A percentile compares a stretch with the other conserved stretches of the same genome.
These are phyloP conservation scores for Neotoxoptera formosana DNA, from an alignment of 1,140 invertebrate species.

Conservation along the genomic window DNA sequence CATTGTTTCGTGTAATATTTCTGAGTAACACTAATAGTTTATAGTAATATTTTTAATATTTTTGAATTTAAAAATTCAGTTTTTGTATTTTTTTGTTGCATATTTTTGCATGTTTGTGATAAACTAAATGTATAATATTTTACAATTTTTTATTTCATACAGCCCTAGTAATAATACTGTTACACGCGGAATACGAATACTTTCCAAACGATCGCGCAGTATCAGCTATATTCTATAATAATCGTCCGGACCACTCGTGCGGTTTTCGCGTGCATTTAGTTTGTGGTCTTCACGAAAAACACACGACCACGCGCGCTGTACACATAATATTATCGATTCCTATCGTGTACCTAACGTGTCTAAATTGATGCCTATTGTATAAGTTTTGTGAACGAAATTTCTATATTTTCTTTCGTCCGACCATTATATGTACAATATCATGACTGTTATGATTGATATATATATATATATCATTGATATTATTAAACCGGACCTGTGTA, in stretches of 20 bases:
- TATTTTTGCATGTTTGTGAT: too few relatives aligned
- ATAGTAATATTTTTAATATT: too few relatives aligned
- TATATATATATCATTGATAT: not conserved
- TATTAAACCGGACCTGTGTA: not conserved
- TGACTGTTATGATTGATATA: not conserved
- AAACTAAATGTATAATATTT: too few relatives aligned
- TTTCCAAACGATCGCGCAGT: not conserved
- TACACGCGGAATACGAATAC: not conserved
- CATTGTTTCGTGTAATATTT: too few relatives aligned
- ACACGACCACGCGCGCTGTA: not conserved
- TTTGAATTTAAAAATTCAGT: too few relatives aligned
- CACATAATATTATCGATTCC: not conserved
- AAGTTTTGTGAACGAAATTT: not conserved
- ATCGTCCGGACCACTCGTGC: too few relatives aligned
- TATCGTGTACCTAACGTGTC: not conserved
- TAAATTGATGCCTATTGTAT: not conserved
- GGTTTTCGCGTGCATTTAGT: not conserved
- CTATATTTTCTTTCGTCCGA: not conserved
- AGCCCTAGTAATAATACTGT: too few relatives aligned
- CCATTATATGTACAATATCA: not conserved
- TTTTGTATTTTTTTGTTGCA: too few relatives aligned
- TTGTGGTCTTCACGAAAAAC: not conserved
- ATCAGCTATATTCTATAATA: not conserved
- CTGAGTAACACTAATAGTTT: too few relatives aligned
- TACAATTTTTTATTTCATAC: too few relatives aligned